Evolutionary conservation across 2,888 invertebrate species (phyloP), one percentile per base, ranked within the genome.

Genomic region (Neocrepidodera transversa): DNA sequence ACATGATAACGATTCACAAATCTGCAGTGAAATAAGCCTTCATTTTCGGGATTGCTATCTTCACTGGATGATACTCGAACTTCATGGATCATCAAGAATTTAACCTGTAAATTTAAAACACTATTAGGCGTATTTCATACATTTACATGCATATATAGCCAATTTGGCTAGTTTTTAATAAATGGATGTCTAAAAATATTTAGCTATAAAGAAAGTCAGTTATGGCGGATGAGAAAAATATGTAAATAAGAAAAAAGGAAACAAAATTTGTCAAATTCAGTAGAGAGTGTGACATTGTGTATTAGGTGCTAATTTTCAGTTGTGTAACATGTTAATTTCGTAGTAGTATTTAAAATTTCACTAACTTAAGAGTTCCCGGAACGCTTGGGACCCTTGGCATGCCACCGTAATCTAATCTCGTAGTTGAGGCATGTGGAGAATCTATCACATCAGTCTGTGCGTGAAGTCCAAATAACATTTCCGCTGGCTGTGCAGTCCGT

Each of bases 281-380:
- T n/a, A n/a, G n/a, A n/a, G n/a, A n/a, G n/a, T n/a, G n/a, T n/a
- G n/a, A n/a, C n/a, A n/a, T n/a, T n/a, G n/a, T n/a, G n/a, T n/a
- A n/a, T n/a, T n/a, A n/a, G n/a, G n/a, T n/a, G n/a, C n/a, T n/a
- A n/a, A n/a, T n/a, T n/a, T n/a, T n/a, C n/a, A n/a, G n/a, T n/a
- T n/a, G n/a, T n/a, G n/a, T n/a, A n/a, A n/a, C n/a, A n/a, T n/a
- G n/a, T n/a, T n/a, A n/a, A n/a, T n/a, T 23, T 23, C 3, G 23
- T 5, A 53, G 30, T 43, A 42, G 6, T 20, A 16, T 54, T 30
- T 42, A 45, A 62, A 58, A 65, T 67, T 69, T 63, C 67, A 79
- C 79, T 81, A 80, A 91, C 91, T 89, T 87, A 63, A 91, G 83
- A 67, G 89, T 88, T 67, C 89, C 90, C 3, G 91, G 90, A 38